Percentiles rank a stretch among this genome's conserved stretches.
These are phyloP conservation scores for Zaprionus tsacasi DNA, from an alignment of 1,140 invertebrate genomes.

Conservation along the genomic window DNA sequence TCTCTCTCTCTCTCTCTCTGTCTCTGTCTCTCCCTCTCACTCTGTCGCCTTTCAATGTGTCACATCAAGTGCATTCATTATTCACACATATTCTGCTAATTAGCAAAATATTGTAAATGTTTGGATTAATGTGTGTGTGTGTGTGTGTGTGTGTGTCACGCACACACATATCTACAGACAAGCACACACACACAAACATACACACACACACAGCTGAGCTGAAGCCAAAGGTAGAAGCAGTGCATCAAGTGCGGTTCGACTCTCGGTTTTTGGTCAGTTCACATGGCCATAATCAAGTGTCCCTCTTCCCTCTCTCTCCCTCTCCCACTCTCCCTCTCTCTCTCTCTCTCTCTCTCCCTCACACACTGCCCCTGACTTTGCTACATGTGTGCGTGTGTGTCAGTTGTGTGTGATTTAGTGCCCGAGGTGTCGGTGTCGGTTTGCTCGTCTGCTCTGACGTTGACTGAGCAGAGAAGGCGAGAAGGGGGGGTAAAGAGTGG, in stretches of 20 bases:
- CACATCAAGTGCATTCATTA: constrained; percentile 67
- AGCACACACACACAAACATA: background rate
- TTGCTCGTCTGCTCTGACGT: constrained; percentile 19
- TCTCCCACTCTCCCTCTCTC: background rate
- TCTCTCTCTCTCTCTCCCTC: background rate
- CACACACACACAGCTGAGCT: background rate
- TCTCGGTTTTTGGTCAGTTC: constrained; percentile 62
- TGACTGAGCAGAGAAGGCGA: background rate
- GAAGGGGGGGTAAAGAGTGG: background rate
- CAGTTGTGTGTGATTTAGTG: constrained; percentile 72
- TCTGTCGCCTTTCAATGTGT: constrained; percentile 9
- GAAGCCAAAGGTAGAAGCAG: constrained; percentile 32
- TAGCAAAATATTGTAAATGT: constrained; percentile 83
- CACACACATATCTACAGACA: background rate
- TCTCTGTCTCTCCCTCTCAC: constrained; percentile 13
- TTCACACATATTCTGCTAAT: constrained; percentile 81
- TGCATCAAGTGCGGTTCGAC: constrained; percentile 63
- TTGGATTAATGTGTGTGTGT: constrained; percentile 67
- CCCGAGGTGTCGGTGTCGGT: constrained; percentile 42
- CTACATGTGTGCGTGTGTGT: constrained; percentile 31
- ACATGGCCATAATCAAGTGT: constrained; percentile 32
- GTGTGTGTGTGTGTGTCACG: background rate
- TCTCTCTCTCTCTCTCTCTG: background rate
- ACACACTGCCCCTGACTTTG: background rate
- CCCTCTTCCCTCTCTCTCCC: background rate